A percentile compares a stretch with the other conserved stretches of the same genome.
phyloP scores from a whole-genome alignment of 2,113 vertebrate species.

The Microcebus tavaratra region DNA sequence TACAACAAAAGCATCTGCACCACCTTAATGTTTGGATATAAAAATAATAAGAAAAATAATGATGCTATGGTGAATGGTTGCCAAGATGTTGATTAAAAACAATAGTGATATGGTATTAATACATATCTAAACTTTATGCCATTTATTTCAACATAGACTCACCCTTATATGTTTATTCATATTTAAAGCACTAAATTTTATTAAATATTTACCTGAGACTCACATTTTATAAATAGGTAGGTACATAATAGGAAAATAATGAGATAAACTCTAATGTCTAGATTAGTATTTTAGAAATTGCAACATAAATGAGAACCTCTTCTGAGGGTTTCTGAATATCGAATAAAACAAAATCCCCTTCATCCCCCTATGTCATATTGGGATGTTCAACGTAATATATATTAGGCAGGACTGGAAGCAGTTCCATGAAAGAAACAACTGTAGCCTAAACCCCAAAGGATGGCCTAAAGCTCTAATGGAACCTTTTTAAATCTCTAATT shows the following conservation, averaged over 20 bases:
- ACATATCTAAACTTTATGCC: not conserved
- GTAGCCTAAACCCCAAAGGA: constrained; percentile 15
- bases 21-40: too few species aligned
- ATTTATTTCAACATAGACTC: not conserved
- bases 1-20: too few species aligned
- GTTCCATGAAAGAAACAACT: not conserved
- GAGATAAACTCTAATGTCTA: not conserved
- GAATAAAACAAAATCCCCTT: not conserved
- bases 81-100: not conserved
- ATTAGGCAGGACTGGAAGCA: not conserved
- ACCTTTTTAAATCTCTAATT: constrained; percentile 34
- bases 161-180: not conserved
- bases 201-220: not conserved
- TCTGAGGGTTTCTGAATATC: not conserved
- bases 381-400: not conserved
- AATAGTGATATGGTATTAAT: not conserved
- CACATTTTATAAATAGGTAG: constrained; percentile 23
- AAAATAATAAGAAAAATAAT: too few species aligned
- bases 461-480: not conserved
- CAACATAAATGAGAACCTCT: not conserved
- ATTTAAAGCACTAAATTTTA: not conserved
- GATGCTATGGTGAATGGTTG: not conserved
- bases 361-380: not conserved
- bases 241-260: not conserved
- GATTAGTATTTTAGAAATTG: not conserved